Evolutionary conservation across 2,888 invertebrate genomes (phyloP).

Genomic region (Stenodera caucasica): DNA sequence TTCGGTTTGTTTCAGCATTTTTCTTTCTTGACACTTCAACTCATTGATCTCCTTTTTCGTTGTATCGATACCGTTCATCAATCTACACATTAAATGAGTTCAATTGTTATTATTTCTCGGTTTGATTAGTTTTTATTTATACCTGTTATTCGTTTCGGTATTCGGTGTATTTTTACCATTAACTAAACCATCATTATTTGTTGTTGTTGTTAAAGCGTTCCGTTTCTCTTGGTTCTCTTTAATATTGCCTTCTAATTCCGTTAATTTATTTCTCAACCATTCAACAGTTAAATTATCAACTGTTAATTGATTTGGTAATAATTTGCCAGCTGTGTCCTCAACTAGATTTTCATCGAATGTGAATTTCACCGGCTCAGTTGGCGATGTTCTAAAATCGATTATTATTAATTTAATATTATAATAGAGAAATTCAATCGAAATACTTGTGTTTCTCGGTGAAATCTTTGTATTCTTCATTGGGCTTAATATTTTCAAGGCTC

Average conservation of each 20-base stretch:
- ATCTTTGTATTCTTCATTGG: slow-evolving; percentile 84
- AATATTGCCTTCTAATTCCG: slow-evolving; percentile 76
- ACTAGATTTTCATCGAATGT: slow-evolving; percentile 86
- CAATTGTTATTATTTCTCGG: slow-evolving; percentile 9
- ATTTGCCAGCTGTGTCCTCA: slow-evolving; percentile 84
- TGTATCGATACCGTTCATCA: slow-evolving; percentile 42
- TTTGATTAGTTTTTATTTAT: slow-evolving; percentile 12
- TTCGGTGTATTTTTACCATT: slow-evolving; percentile 50
- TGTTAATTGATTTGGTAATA: slow-evolving; percentile 83
- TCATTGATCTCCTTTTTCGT: slow-evolving; percentile 73
- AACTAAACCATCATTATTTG: slow-evolving; percentile 43
- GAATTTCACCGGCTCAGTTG: slow-evolving; percentile 75
- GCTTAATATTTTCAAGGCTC: slow-evolving; percentile 76
- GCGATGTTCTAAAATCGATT: slow-evolving; percentile 68
- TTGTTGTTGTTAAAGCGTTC: slow-evolving; percentile 32
- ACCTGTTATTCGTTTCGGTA: slow-evolving; percentile 49
- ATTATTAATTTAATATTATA: too few relatives aligned
- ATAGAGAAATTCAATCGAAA: slow-evolving; percentile 44
- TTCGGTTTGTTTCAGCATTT: slow-evolving; percentile 79
- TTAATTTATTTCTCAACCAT: slow-evolving; percentile 78
- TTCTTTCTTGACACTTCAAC: slow-evolving; percentile 79
- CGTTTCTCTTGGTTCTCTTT: slow-evolving; percentile 76
- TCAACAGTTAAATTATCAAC: slow-evolving; percentile 93
- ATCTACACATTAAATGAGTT: slow-evolving; percentile 29
- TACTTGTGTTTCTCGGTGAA: slow-evolving; percentile 89